Percentiles rank a stretch among this genome's conserved stretches.
phyloP scores from a whole-genome alignment of 2,888 invertebrate genomes.

The Oeneis ivallda region DNA sequence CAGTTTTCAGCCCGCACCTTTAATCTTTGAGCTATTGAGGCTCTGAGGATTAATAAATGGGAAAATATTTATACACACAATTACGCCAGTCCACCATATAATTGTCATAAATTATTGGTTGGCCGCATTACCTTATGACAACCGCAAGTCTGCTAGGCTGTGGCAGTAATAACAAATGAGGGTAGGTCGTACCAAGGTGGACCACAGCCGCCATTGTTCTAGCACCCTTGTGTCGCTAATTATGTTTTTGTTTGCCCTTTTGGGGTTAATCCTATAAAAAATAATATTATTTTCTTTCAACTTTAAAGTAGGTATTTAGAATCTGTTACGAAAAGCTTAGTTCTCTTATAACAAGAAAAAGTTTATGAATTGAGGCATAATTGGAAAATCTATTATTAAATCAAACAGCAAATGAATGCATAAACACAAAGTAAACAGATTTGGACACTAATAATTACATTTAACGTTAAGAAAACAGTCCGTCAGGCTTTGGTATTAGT shows the following conservation, averaged over 20 bases:
- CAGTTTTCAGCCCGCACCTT: no score
- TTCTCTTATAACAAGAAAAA: no score
- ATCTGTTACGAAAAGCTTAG: no score
- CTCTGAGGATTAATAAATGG: background rate
- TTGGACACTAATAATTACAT: slow-evolving; percentile 44
- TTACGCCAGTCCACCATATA: background rate
- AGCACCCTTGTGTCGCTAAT: slow-evolving; percentile 62
- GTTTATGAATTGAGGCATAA: background rate
- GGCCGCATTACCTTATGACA: background rate
- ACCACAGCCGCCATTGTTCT: slow-evolving; percentile 61
- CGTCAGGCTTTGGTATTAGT: slow-evolving; percentile 61
- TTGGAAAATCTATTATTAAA: no score
- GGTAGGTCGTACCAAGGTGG: slow-evolving; percentile 62
- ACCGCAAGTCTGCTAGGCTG: slow-evolving; percentile 49
- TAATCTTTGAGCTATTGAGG: no score
- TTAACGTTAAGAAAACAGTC: slow-evolving; percentile 68
- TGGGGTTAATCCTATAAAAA: slow-evolving; percentile 22
- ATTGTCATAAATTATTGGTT: background rate
- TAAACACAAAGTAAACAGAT: slow-evolving; percentile 2
- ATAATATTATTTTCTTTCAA: background rate
- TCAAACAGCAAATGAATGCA: background rate
- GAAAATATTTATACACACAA: slow-evolving; percentile 6
- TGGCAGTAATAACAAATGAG: slow-evolving; percentile 75
- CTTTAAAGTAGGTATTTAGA: no score
- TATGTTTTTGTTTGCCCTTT: slow-evolving; percentile 76